Percentiles rank a stretch among this genome's conserved stretches.
These are phyloP conservation scores for Pavo muticus DNA, from an alignment of 2,113 vertebrate species.

Conservation along the genomic window DNA sequence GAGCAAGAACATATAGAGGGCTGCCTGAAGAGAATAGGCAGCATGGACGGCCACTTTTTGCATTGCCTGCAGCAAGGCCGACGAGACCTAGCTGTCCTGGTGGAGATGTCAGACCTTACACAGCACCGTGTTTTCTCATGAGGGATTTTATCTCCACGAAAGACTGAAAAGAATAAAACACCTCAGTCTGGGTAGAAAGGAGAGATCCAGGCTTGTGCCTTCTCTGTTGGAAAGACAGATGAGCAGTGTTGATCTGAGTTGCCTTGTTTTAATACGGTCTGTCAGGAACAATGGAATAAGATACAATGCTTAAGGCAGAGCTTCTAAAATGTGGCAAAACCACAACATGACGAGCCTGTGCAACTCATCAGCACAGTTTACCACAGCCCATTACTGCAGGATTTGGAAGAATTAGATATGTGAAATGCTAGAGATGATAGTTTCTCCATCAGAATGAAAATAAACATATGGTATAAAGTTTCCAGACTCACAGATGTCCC, in stretches of 20 bases:
- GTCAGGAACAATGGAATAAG: conserved; percentile 22
- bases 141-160: neutral
- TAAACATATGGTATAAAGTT: conserved; percentile 47
- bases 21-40: neutral
- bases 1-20: neutral
- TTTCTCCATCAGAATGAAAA: conserved; percentile 45
- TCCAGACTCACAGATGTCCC: conserved; percentile 40
- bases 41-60: neutral
- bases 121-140: neutral
- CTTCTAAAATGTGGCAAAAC: conserved; percentile 15
- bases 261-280: neutral
- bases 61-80: neutral
- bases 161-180: neutral
- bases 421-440: conserved; percentile 34
- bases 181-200: neutral
- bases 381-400: neutral
- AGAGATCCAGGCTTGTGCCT: neutral
- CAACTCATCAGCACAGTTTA: conserved; percentile 42
- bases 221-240: neutral
- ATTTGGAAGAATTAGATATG: conserved; percentile 21
- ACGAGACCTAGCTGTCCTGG: neutral
- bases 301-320: neutral
- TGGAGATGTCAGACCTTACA: neutral
- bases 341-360: conserved; percentile 27
- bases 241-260: neutral